Evolutionary conservation across 1,140 invertebrate species (phyloP).

Genomic region (Hypsibius dujardini): DNA sequence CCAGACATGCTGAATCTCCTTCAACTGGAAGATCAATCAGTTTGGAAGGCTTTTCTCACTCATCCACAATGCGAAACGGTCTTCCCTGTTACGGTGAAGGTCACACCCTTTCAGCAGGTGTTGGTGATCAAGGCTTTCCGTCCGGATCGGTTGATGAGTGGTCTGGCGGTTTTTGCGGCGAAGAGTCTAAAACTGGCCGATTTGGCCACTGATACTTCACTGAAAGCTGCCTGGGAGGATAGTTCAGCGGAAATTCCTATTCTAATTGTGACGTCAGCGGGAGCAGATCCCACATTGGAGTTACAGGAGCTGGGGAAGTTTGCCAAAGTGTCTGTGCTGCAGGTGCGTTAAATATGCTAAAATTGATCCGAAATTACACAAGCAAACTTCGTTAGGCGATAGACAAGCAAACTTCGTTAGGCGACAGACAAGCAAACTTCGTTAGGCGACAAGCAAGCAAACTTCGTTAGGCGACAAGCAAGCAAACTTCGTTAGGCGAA

Average conservation of each 20-base stretch:
- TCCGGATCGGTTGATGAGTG: constrained; percentile 57
- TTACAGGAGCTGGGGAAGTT: constrained; percentile 45
- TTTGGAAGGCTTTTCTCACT: constrained; percentile 49
- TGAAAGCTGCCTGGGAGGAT: not conserved
- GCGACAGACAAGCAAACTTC: not conserved
- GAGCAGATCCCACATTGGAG: constrained; percentile 64
- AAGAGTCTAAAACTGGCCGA: constrained; percentile 3
- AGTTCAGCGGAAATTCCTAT: constrained; percentile 39
- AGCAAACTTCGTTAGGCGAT: constrained; percentile 34
- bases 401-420: too few species aligned
- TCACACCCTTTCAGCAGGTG: constrained; percentile 63
- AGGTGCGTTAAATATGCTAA: constrained; percentile 15
- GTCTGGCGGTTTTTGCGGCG: constrained; percentile 45
- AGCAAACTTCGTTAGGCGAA: too few species aligned
- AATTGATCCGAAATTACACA: constrained; percentile 40
- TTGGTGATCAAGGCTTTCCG: constrained; percentile 58
- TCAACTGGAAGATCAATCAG: constrained; percentile 40
- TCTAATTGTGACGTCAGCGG: constrained; percentile 51
- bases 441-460: not conserved
- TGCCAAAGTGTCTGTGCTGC: constrained; percentile 11
- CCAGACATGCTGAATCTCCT: constrained; percentile 32
- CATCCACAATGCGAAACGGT: constrained; percentile 42
- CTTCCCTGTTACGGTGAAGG: constrained; percentile 38
- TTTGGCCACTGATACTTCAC: not conserved
- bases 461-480: not conserved